These are phyloP conservation scores for Saturnia japonica DNA, from an alignment of 2,888 invertebrate genomes.

Conservation along the genomic window DNA sequence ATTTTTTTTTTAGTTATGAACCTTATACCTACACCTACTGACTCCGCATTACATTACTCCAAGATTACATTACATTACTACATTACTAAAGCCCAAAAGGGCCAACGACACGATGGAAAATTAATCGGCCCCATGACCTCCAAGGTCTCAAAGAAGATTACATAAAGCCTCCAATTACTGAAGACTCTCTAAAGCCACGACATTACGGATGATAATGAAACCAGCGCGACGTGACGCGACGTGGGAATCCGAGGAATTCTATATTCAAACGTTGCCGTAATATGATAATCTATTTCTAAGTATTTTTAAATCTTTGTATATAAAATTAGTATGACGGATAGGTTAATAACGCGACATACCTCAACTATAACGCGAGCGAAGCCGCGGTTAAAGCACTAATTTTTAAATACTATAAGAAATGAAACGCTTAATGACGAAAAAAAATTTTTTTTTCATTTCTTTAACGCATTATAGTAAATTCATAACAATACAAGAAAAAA, in stretches of 20 bases:
- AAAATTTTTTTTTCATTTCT: no score
- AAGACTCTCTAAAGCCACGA: constrained; percentile 14
- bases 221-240: neutral
- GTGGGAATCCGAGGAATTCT: constrained; percentile 10
- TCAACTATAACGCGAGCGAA: no score
- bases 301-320: neutral
- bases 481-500: no score
- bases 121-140: neutral
- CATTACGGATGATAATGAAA: constrained; percentile 7
- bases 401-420: neutral
- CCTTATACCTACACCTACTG: no score
- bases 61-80: no score
- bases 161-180: constrained; percentile 10
- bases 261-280: constrained; percentile 6
- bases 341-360: no score
- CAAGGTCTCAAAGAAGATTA: constrained; percentile 11
- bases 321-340: no score
- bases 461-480: no score
- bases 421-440: no score
- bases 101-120: neutral
- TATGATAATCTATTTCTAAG: constrained; percentile 13
- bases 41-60: no score
- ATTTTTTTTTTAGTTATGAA: no score
- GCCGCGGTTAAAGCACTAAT: no score
- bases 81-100: neutral